Percentiles rank a stretch among this genome's conserved stretches.
phyloP scores from a whole-genome alignment of 2,113 vertebrate species.

The Chloropsis cyanopogon region DNA sequence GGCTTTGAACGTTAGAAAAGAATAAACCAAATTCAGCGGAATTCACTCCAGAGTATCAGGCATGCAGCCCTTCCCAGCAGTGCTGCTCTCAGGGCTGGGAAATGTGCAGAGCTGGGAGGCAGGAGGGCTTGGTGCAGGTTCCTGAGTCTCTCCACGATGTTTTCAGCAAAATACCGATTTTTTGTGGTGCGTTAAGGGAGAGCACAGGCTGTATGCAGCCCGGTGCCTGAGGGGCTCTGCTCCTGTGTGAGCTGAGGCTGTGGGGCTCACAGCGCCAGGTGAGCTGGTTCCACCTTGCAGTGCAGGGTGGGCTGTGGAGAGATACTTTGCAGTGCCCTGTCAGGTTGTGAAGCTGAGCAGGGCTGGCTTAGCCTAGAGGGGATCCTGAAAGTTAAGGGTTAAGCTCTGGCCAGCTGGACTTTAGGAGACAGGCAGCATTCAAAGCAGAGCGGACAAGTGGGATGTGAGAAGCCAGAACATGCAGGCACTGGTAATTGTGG shows the following conservation, averaged over 20 bases:
- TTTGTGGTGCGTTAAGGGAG: neutral
- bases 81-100: neutral
- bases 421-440: neutral
- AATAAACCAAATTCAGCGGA: neutral
- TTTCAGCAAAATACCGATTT: neutral
- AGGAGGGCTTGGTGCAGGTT: neutral
- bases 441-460: neutral
- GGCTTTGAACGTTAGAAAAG: neutral
- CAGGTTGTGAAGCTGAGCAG: neutral
- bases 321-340: neutral
- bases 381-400: neutral
- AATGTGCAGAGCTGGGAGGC: neutral
- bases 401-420: conserved; percentile 13
- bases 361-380: neutral
- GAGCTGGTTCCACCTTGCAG: neutral
- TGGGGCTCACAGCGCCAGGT: neutral
- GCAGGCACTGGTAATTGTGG: conserved; percentile 31
- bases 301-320: neutral
- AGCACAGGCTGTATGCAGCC: neutral
- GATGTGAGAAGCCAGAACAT: conserved; percentile 41
- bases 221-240: neutral
- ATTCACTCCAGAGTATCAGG: neutral
- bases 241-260: neutral
- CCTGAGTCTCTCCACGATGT: neutral
- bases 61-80: neutral